Evolutionary conservation across 2,797 vertebrate species (phyloP).

Genomic region (Thamnophis elegans): DNA sequence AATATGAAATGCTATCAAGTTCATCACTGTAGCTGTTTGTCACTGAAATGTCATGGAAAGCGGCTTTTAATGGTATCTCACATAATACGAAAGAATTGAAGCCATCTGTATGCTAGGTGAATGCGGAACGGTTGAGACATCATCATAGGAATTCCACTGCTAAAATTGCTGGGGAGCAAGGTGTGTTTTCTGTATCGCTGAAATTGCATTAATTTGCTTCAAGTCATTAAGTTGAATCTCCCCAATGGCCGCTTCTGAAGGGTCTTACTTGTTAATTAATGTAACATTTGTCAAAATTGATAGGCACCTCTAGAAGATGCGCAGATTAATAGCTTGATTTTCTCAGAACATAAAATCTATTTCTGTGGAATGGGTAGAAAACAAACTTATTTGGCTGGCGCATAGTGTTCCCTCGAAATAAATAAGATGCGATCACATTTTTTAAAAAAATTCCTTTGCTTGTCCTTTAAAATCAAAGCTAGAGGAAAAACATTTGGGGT

Average conservation of each 20-base stretch:
- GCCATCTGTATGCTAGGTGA: conserved; percentile 81
- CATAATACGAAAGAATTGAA: conserved; percentile 83
- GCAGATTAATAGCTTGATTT: neutral
- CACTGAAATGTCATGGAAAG: conserved; percentile 88
- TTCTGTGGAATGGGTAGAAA: neutral
- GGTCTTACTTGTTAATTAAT: conserved; percentile 21
- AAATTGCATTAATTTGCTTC: conserved; percentile 58
- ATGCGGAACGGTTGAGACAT: conserved; percentile 73
- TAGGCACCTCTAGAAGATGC: neutral
- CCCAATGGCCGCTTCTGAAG: conserved; percentile 14
- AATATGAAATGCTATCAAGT: conserved; percentile 85
- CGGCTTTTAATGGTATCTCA: conserved; percentile 87
- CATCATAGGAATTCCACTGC: conserved; percentile 61
- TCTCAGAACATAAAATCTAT: neutral
- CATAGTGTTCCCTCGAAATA: accelerated
- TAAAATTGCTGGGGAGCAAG: conserved; percentile 56
- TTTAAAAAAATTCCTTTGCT: neutral
- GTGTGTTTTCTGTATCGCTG: conserved; percentile 52
- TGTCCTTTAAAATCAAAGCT: neutral
- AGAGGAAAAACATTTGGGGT: neutral
- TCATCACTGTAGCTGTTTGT: conserved; percentile 90
- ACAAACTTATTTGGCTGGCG: accelerated
- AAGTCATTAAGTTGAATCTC: conserved; percentile 51
- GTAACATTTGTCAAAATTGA: neutral
- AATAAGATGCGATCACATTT: neutral